These are phyloP conservation scores for Lerema accius DNA, from an alignment of 1,140 invertebrate genomes.

Conservation along the genomic window DNA sequence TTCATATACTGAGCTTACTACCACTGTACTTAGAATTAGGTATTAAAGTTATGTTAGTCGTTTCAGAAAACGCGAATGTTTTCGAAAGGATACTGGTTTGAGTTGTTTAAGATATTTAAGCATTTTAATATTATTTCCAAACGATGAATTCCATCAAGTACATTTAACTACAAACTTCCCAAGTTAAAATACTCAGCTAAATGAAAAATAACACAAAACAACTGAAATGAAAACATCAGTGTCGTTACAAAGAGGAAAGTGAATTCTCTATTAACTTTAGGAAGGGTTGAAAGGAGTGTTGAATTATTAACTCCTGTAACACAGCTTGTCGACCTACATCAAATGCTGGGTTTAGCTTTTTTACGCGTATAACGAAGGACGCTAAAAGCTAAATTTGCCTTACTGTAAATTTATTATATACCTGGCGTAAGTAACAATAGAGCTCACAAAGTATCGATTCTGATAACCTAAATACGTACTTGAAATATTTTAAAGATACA, in stretches of 20 bases:
- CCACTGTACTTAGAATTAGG: too few relatives aligned
- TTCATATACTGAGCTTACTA: too few relatives aligned
- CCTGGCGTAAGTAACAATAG: too few relatives aligned
- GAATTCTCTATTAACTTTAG: slow-evolving; percentile 60
- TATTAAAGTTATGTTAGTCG: too few relatives aligned
- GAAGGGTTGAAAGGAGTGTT: slow-evolving; percentile 56
- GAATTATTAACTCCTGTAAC: slow-evolving; percentile 67
- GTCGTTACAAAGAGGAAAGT: slow-evolving; percentile 14
- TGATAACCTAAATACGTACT: too few relatives aligned
- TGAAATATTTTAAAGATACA: too few relatives aligned
- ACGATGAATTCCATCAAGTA: slow-evolving; percentile 3
- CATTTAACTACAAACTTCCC: slow-evolving; percentile 9
- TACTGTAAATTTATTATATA: slow-evolving; percentile 36
- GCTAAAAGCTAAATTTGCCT: too few relatives aligned
- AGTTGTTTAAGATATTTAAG: too few relatives aligned
- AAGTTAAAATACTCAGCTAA: too few relatives aligned
- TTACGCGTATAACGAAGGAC: slow-evolving; percentile 39
- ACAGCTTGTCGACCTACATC: slow-evolving; percentile 54
- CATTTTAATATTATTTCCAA: slow-evolving; percentile 4
- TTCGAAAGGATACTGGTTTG: too few relatives aligned
- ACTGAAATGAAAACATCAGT: slow-evolving; percentile 18
- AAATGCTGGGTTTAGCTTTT: slow-evolving; percentile 49
- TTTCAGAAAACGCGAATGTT: too few relatives aligned
- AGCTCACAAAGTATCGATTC: too few relatives aligned
- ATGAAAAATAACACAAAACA: neutral